Evolutionary conservation across 2,113 vertebrate genomes (phyloP).

Genomic region (Thunnus maccoyii): DNA sequence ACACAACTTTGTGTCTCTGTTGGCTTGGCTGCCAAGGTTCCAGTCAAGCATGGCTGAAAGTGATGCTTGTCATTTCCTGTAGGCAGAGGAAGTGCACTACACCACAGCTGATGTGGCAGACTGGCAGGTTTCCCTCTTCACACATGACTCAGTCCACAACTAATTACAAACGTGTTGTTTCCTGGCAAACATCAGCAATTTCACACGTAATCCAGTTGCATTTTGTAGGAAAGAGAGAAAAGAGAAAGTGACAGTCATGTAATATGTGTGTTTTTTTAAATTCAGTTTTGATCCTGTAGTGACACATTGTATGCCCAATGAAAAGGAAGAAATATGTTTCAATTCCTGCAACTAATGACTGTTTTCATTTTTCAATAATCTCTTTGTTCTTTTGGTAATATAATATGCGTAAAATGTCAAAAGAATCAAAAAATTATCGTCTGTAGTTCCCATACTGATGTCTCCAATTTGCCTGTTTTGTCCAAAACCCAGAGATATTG

Average conservation of each 20-base stretch:
- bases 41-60: slow-evolving; percentile 51
- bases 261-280: background rate
- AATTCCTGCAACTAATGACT: background rate
- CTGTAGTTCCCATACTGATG: too few species aligned
- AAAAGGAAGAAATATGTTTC: background rate
- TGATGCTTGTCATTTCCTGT: slow-evolving; percentile 67
- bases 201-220: slow-evolving; percentile 24
- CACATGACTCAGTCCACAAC: slow-evolving; percentile 52
- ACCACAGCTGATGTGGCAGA: slow-evolving; percentile 59
- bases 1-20: slow-evolving; percentile 38
- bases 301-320: background rate
- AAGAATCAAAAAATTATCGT: too few species aligned
- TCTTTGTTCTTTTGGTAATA: too few species aligned
- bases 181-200: slow-evolving; percentile 28
- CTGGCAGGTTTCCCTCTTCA: slow-evolving; percentile 67
- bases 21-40: slow-evolving; percentile 32
- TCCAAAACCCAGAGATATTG: too few species aligned
- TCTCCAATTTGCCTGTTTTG: too few species aligned
- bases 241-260: background rate
- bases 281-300: background rate
- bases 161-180: slow-evolving; percentile 53
- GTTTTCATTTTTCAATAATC: too few species aligned
- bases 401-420: too few species aligned
- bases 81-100: slow-evolving; percentile 53
- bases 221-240: background rate